A percentile compares a stretch with the other conserved stretches of the same genome.
Conservation (phyloP, 2,113 vertebrate species). For the Philantomba maxwellii region DNA sequence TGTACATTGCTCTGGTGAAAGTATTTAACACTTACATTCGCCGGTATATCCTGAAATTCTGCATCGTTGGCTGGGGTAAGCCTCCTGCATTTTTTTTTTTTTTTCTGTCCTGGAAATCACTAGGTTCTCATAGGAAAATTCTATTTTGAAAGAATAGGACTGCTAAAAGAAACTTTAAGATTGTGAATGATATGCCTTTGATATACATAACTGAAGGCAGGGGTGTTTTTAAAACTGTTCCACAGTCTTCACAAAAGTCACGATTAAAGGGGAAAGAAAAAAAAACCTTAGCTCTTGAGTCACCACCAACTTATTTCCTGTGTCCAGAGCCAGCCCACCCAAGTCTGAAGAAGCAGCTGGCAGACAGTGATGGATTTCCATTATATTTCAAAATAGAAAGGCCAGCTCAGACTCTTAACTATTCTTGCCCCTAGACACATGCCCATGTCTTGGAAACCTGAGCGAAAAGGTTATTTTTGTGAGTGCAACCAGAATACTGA, state of each 20-base stretch:
- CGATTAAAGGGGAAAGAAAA: not conserved
- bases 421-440: not conserved
- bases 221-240: not conserved
- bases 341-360: slow-evolving; percentile 35
- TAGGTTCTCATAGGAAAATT: not conserved
- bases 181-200: not conserved
- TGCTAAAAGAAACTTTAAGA: not conserved
- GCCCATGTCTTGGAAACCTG: not conserved
- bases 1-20: slow-evolving; percentile 98
- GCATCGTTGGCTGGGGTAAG: slow-evolving; percentile 97
- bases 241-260: not conserved
- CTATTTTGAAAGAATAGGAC: not conserved
- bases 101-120: not conserved
- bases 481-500: not conserved
- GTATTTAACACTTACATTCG: slow-evolving; percentile 98
- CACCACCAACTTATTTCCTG: slow-evolving; percentile 45
- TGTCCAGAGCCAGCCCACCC: slow-evolving; percentile 31
- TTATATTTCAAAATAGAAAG: slow-evolving; percentile 9
- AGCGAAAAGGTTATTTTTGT: not conserved
- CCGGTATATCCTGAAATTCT: slow-evolving; percentile 96
- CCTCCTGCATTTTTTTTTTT: not conserved
- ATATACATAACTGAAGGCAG: not conserved
- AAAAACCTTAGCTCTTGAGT: slow-evolving; percentile 13
- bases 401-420: not conserved
- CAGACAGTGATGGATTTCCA: not conserved